Evolutionary conservation across 2,888 invertebrate genomes (phyloP).

Genomic region (Orchestes rusci): DNA sequence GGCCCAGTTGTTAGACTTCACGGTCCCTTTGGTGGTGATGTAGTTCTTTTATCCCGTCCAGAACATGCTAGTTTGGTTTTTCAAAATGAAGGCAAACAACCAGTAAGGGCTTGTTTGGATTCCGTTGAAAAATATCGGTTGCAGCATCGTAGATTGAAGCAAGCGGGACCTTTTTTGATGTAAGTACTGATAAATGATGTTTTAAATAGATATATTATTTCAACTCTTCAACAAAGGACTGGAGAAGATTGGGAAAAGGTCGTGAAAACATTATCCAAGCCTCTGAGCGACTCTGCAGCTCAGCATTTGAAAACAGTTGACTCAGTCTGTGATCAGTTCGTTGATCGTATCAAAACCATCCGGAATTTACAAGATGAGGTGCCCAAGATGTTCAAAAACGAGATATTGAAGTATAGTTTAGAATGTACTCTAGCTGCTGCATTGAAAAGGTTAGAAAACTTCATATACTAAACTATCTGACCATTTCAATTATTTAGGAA

Average conservation of each 20-base stretch:
- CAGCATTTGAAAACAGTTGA: constrained; percentile 43
- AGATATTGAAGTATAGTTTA: constrained; percentile 61
- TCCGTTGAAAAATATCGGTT: constrained; percentile 57
- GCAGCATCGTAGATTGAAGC: constrained; percentile 49
- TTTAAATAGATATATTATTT: too few relatives aligned
- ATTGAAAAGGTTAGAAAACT: constrained; percentile 56
- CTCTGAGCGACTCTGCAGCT: constrained; percentile 45
- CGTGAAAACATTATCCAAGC: constrained; percentile 46
- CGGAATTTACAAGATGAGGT: constrained; percentile 60
- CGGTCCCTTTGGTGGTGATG: constrained; percentile 57
- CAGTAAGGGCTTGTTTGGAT: constrained; percentile 56
- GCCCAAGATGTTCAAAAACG: constrained; percentile 49
- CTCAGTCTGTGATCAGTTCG: constrained; percentile 42
- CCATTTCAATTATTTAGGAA: constrained; percentile 43
- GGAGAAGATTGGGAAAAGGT: constrained; percentile 55
- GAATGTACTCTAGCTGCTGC: constrained; percentile 55
- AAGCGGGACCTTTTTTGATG: constrained; percentile 53
- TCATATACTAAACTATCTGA: too few relatives aligned
- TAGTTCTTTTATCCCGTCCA: constrained; percentile 57
- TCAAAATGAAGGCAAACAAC: constrained; percentile 52
- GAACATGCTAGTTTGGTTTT: constrained; percentile 58
- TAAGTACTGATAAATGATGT: too few relatives aligned
- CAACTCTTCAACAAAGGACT: constrained; percentile 44
- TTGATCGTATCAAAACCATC: constrained; percentile 47
- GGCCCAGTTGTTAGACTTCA: constrained; percentile 60